Evolutionary conservation across 2,113 vertebrate genomes (phyloP), one percentile per base, ranked within the genome.

Genomic region (Tetraodon nigroviridis): DNA sequence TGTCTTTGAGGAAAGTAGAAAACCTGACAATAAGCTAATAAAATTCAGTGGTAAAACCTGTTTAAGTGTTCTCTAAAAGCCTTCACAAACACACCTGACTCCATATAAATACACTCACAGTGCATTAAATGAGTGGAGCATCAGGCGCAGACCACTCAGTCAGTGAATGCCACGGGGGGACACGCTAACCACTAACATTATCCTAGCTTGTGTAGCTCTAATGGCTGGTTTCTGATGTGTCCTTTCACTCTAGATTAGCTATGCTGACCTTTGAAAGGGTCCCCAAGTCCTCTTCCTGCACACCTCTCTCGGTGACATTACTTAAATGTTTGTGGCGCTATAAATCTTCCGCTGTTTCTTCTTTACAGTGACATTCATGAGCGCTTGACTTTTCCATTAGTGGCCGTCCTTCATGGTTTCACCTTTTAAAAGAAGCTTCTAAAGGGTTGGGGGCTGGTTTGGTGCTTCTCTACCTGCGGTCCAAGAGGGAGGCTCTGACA

Each of bases 151-250:
- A 24, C 15, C 42, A 55, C 56, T 72, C 58, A 17, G 57, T 46
- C 64, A 19, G 37, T 59, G 52, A 27, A 29, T 52, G 61, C 65
- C 73, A 63, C 21, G 20, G 44, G 47, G 67, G 16, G 47, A 57
- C 69, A 61, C 18, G 17, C 67, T 68, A 61, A 70, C 53, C 70
- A 70, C 81, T 76, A 76, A 49, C 61, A 71, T 82, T 69, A 75
- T 42, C 65, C 63, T 69, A 65, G 61, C 61, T 75, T 44, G 51
- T 53, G 52, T 50, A 74, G 77, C 73, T 65, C 50, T 79, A 66
- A 82, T 75, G 59, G 61, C 74, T 79, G 66, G 55, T 79, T 58
- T 76, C 61, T 79, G 57, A 72, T 72, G 75, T 51, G 56, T 76
- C 52, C 63, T 62, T 68, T 61, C 69, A 73, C 65, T 60, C 49